Evolutionary conservation across 92 coral and sea anemone genomes (phyloP).

Genomic region (Blastomussa wellsi): DNA sequence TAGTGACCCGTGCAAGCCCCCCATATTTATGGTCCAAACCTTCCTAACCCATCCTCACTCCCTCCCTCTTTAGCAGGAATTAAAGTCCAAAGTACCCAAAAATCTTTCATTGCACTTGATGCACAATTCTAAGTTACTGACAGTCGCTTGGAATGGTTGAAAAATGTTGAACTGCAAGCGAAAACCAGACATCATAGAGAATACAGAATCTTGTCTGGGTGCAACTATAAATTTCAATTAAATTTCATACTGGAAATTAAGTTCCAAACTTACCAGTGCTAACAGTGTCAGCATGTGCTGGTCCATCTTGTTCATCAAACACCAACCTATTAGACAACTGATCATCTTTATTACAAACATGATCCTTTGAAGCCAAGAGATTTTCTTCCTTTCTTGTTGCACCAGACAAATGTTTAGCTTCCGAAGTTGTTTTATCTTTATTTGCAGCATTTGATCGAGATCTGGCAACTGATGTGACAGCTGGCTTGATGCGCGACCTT

Average conservation of each 20-base stretch:
- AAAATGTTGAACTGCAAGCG: no score
- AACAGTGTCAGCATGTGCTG: background rate
- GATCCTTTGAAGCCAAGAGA: background rate
- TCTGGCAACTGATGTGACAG: conserved; percentile 53
- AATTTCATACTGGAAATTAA: background rate
- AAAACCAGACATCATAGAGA: no score
- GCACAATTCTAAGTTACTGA: background rate
- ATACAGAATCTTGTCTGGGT: no score
- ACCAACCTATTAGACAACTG: background rate
- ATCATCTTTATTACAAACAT: background rate
- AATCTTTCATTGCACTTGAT: background rate
- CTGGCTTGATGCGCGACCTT: conserved; percentile 73
- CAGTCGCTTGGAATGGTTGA: background rate
- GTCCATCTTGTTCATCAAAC: background rate
- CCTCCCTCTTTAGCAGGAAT: background rate
- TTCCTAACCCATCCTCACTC: background rate
- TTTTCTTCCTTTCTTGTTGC: background rate
- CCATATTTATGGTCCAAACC: no score
- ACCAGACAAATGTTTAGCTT: background rate
- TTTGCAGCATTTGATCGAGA: conserved; percentile 31
- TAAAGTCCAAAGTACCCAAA: background rate
- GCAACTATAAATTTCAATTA: no score
- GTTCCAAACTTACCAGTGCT: background rate
- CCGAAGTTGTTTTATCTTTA: background rate
- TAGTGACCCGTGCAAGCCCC: no score